A percentile compares a stretch with the other conserved stretches of the same genome.
phyloP scores from a whole-genome alignment of 23 tunicate genomes.

The Oikopleura dioica region DNA sequence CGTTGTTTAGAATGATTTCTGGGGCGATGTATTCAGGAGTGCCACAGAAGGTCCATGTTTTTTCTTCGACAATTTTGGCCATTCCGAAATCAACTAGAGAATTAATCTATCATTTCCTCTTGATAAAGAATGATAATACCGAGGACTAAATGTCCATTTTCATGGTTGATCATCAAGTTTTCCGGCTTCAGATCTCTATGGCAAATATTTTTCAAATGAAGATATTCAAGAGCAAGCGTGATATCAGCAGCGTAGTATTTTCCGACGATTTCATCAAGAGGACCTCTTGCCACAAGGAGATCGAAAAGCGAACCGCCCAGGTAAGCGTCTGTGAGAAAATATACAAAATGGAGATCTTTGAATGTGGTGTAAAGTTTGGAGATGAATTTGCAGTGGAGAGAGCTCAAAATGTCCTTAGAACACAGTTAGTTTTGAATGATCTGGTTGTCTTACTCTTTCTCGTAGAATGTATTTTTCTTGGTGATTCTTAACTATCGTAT shows the following conservation, averaged over 20 bases:
- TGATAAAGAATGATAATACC: too few species aligned
- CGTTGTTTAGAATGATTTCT: not conserved
- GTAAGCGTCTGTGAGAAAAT: slow-evolving; percentile 6
- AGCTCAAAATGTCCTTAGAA: not conserved
- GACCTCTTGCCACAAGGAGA: not conserved
- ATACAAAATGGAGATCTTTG: not conserved
- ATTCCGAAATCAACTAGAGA: slow-evolving; percentile 10
- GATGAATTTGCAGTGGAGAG: not conserved
- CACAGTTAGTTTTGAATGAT: too few species aligned
- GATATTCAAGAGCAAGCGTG: not conserved
- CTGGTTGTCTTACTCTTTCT: too few species aligned
- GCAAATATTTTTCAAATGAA: not conserved
- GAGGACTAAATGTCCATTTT: not conserved
- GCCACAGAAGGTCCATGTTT: slow-evolving; percentile 11
- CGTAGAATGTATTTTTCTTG: not conserved
- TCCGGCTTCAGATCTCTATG: slow-evolving; percentile 6
- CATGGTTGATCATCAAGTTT: slow-evolving; percentile 10
- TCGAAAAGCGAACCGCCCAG: slow-evolving; percentile 1
- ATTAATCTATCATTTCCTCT: too few species aligned
- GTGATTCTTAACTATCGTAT: not conserved
- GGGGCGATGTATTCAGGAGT: slow-evolving; percentile 10
- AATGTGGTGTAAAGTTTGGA: not conserved
- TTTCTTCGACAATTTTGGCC: slow-evolving; percentile 11
- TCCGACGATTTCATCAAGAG: not conserved
- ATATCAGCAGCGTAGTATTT: not conserved